Evolutionary conservation across 1,140 invertebrate genomes (phyloP).

Genomic region (Linepithema humile): DNA sequence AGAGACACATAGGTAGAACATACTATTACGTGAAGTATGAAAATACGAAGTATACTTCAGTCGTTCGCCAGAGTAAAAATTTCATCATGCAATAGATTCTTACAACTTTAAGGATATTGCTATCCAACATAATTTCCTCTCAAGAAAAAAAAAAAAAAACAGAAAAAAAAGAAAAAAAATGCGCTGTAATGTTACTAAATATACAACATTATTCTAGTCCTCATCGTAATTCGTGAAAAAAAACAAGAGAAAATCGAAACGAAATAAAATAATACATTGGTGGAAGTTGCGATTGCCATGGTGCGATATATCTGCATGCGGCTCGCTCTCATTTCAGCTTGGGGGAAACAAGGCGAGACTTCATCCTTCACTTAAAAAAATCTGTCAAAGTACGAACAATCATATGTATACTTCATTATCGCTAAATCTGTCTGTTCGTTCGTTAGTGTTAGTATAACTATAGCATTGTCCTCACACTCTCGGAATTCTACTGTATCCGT

Average conservation of each 20-base stretch:
- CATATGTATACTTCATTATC: conserved; percentile 75
- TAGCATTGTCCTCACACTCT: conserved; percentile 47
- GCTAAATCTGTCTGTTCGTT: conserved; percentile 36
- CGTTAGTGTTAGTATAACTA: conserved; percentile 63
- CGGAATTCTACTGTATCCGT: neutral
- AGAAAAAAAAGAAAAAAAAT: conserved; percentile 18
- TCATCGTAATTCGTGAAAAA: conserved; percentile 33
- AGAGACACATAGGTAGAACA: neutral
- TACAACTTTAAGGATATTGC: neutral
- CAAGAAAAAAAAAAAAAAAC: neutral
- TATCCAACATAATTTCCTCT: conserved; percentile 69
- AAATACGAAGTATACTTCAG: neutral
- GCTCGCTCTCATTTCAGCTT: conserved; percentile 77
- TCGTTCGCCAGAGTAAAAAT: neutral
- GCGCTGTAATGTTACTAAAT: conserved; percentile 28
- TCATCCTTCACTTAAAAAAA: conserved; percentile 83
- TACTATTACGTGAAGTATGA: neutral
- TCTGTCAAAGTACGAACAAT: conserved; percentile 83
- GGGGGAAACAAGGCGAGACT: conserved; percentile 78
- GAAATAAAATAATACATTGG: conserved; percentile 57
- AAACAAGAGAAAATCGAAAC: conserved; percentile 21
- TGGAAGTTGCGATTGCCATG: conserved; percentile 75
- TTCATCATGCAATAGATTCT: neutral
- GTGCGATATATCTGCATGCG: conserved; percentile 77
- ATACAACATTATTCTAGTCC: conserved; percentile 47